Evolutionary conservation across 2,113 vertebrate genomes (phyloP).

Genomic region (Cinclus cinclus): DNA sequence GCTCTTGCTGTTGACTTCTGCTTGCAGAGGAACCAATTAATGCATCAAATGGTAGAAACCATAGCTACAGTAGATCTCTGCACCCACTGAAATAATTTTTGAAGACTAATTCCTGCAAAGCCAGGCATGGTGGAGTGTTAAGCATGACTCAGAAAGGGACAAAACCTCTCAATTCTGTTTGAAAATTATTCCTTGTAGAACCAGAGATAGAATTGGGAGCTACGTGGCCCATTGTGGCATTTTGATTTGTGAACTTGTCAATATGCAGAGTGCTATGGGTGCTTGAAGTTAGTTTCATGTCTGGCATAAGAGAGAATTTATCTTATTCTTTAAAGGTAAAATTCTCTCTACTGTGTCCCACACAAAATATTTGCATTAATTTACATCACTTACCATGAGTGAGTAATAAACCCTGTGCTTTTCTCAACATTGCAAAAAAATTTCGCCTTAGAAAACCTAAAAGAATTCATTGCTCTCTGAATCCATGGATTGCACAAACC

Average conservation of each 20-base stretch:
- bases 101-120: background rate
- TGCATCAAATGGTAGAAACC: constrained; percentile 7
- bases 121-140: background rate
- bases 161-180: background rate
- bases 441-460: background rate
- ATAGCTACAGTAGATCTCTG: background rate
- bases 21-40: constrained; percentile 16
- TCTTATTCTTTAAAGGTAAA: constrained; percentile 1
- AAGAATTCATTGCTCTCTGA: background rate
- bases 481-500: background rate
- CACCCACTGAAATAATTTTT: background rate
- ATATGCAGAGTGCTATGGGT: background rate
- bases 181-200: background rate
- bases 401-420: constrained; percentile 12
- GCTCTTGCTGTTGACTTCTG: background rate
- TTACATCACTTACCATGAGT: constrained; percentile 15
- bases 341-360: background rate
- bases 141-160: background rate
- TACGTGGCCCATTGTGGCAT: background rate
- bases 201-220: background rate
- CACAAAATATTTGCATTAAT: constrained; percentile 43
- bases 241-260: background rate
- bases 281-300: background rate
- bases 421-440: background rate
- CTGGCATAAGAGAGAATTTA: background rate